Conservation (phyloP, 2,888 invertebrate species). For the Epirrhoe tristata region DNA sequence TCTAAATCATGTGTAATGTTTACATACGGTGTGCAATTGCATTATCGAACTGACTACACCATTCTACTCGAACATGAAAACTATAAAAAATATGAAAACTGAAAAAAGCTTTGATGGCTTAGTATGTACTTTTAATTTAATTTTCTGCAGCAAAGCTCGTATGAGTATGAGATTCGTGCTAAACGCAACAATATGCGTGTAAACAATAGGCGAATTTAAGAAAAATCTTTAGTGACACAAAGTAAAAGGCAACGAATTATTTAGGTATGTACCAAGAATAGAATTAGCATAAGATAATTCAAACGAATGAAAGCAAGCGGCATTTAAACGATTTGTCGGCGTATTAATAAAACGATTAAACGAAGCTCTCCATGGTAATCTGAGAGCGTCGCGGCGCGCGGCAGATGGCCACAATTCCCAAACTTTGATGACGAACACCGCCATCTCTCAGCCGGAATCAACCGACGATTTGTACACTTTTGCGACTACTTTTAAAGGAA, state of each 20-base stretch:
- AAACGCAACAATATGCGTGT: too few relatives aligned
- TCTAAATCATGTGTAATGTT: too few relatives aligned
- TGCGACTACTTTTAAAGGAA: slow-evolving; percentile 68
- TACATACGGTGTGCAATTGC: not conserved
- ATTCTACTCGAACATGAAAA: too few relatives aligned
- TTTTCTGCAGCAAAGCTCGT: too few relatives aligned
- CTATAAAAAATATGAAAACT: too few relatives aligned
- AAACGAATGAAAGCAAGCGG: slow-evolving; percentile 63
- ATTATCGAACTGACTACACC: not conserved
- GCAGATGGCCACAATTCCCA: slow-evolving; percentile 83
- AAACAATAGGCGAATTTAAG: too few relatives aligned
- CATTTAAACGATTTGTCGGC: slow-evolving; percentile 83
- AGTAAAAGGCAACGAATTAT: slow-evolving; percentile 1
- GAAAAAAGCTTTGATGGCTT: too few relatives aligned
- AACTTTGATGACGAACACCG: slow-evolving; percentile 82
- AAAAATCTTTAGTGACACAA: too few relatives aligned
- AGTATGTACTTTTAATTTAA: too few relatives aligned
- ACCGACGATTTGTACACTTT: slow-evolving; percentile 75
- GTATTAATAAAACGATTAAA: slow-evolving; percentile 86
- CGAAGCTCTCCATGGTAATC: slow-evolving; percentile 82
- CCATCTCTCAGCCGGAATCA: slow-evolving; percentile 67
- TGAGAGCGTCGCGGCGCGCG: slow-evolving; percentile 77
- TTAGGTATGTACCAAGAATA: slow-evolving; percentile 18
- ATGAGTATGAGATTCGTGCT: too few relatives aligned
- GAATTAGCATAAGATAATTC: slow-evolving; percentile 43